Conservation (phyloP, 2,113 vertebrate genomes). For the Prinia subflava region DNA sequence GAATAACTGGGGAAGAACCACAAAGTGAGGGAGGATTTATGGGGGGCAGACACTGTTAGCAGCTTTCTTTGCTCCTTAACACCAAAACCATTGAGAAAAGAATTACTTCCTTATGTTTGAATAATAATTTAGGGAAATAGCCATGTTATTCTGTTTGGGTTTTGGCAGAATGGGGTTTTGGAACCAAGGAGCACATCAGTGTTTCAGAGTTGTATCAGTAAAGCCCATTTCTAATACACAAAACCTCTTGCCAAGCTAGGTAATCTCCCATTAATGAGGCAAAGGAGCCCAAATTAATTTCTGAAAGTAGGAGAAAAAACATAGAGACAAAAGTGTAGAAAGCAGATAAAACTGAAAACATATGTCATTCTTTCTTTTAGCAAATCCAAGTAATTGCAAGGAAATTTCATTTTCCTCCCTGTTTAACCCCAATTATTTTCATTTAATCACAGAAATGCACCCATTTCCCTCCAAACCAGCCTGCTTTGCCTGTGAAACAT, state of each 20-base stretch:
- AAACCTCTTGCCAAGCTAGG: not conserved
- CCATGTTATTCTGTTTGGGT: not conserved
- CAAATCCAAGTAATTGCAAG: slow-evolving; percentile 38
- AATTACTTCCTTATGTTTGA: not conserved
- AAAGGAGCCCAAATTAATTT: not conserved
- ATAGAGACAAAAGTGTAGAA: not conserved
- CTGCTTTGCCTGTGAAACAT: not conserved
- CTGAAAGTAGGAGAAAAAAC: not conserved
- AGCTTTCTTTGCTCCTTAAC: not conserved
- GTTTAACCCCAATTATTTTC: slow-evolving; percentile 48
- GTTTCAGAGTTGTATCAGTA: not conserved
- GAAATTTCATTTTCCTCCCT: slow-evolving; percentile 41
- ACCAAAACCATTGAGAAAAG: not conserved
- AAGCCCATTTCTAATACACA: not conserved
- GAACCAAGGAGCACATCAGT: not conserved
- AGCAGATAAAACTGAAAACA: slow-evolving; percentile 31
- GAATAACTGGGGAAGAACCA: not conserved
- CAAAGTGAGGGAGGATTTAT: not conserved
- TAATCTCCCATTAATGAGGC: slow-evolving; percentile 37
- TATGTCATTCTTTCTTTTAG: slow-evolving; percentile 1
- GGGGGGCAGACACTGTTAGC: not conserved
- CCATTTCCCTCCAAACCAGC: slow-evolving; percentile 5
- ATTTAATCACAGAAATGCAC: slow-evolving; percentile 15
- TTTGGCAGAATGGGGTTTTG: not conserved
- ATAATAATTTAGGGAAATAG: not conserved